Evolutionary conservation across 2,113 vertebrate genomes (phyloP).

Genomic region (Myiozetetes cayanensis): DNA sequence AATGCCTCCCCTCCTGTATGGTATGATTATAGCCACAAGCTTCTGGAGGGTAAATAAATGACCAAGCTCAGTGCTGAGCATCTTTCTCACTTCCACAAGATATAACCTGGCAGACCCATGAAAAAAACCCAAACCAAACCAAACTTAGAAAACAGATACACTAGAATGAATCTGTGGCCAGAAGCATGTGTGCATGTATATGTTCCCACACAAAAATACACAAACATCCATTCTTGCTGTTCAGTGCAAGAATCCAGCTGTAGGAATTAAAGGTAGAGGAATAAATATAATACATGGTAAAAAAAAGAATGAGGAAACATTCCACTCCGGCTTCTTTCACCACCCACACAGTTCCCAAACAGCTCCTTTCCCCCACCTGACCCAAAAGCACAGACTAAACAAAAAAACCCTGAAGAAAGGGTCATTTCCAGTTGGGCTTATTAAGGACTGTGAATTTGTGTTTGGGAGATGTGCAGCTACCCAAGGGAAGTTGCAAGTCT

Average conservation of each 20-base stretch:
- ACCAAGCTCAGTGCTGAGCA: not conserved
- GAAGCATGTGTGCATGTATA: not conserved
- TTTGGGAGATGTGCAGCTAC: not conserved
- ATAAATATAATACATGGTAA: not conserved
- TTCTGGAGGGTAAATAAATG: not conserved
- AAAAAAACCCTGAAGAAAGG: not conserved
- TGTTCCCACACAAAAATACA: not conserved
- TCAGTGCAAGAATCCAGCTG: not conserved
- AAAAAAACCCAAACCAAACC: not conserved
- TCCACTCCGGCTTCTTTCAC: not conserved
- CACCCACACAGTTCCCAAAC: slow-evolving; percentile 16
- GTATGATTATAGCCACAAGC: not conserved
- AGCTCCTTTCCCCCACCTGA: not conserved
- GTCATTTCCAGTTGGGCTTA: not conserved
- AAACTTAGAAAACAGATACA: not conserved
- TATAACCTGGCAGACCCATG: not conserved
- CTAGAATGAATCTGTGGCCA: not conserved
- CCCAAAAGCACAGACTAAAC: not conserved
- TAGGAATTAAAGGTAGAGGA: not conserved
- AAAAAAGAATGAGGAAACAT: not conserved
- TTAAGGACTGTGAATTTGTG: not conserved
- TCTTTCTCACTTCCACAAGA: not conserved
- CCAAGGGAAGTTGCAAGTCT: not conserved
- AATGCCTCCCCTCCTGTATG: not conserved
- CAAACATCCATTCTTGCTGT: not conserved